Evolutionary conservation across 2,888 invertebrate species (phyloP), one percentile per base, ranked within the genome.

Genomic region (Drosophila engyochracea): DNA sequence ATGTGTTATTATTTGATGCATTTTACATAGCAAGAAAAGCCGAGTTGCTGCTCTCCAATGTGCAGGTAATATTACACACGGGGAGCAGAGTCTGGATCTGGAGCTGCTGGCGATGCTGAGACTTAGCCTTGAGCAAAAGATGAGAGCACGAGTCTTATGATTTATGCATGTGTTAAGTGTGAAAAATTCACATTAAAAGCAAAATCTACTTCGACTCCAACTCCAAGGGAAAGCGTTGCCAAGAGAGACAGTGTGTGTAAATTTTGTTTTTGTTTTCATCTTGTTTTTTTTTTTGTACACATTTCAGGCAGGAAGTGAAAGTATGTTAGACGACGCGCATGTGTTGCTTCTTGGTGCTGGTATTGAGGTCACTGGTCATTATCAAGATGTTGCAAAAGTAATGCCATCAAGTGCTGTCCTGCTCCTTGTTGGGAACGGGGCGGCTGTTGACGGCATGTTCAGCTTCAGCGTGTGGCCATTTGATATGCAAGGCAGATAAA

Each of bases 121-220:
- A 82, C 76, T 89, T 89, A 87, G 86, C 86, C 86, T 87, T 87
- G 91, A 87, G 86, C 82, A 75, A 82, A 84, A 90, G 89, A 78
- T 77, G 85, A 69, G 74, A 70, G 31, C 66, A 67, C 49, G 60
- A 59, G 62, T 61, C 58, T 80, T 74, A 89, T 87, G 91, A 87
- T 89, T 87, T 91, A 87, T 87, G 87, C 91, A 90, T 79, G 90
- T 89, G 90, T 90, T 91, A 85, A 82, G 87, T 91, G 91, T 85
- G 83, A 89, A 90, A 89, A 91, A 84, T 90, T 63, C 77, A 74
- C 83, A 90, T 89, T 90, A 87, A 89, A 91, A 85, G 79, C 89
- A 77, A 73, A 77, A 54, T 60, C 62, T 62, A 33, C 51, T 37
- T n/a, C 49, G 22, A 35, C n/a, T 47, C 54, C 35, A 58, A 82